Base-by-base conservation (phyloP, 2,888 invertebrate species). In the Amiota communis region DNA sequence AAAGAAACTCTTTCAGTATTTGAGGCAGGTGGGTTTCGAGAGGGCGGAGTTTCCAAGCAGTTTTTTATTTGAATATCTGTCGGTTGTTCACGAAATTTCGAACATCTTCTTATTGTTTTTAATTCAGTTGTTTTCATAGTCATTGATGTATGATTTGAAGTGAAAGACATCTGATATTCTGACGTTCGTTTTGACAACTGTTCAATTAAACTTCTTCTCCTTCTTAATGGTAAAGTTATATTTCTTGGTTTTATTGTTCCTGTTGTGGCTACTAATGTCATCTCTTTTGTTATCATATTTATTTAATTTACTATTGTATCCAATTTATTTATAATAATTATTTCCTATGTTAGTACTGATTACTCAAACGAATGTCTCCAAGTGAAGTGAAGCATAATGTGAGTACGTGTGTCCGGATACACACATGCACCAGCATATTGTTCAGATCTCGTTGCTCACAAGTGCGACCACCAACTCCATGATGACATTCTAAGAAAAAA, bases 281-380 rank as follows among this genome's bases (percentile, higher is more conserved):
- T 59, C 53, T 11, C 6, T 20, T 15, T 59, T 59, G 48, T 65
- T 65, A 49, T 15, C 65, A 65, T 65, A 48, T 65, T 65, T 65
- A 17, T 11, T 9, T 65, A 17, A 65, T 65, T 48, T 48, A 17
- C 10, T 65, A 65, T 48, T n/a, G 53, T 3, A 51, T 12, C 23
- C 63, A 36, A 20, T 2, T 63, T 1, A 63, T 36, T 46, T 63
- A 36, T 36, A 17, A 63, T 63, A 63, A 63, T 36, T 63, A 63
- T 36, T 59, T 63, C n/a, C 63, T 63, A 63, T 63, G 1, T 63
- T 36, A 59, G 59, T 59, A 59, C n/a, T 17, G 59, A 13, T 11
- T 20, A 36, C 13, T 63, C 8, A 63, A 36, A 36, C 12, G 53
- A 51, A 51, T 63, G 13, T 36, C 36, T 63, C 1, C 13, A 12